Base-by-base conservation (phyloP, 2,113 vertebrate genomes). In the Ardeotis arabs region DNA sequence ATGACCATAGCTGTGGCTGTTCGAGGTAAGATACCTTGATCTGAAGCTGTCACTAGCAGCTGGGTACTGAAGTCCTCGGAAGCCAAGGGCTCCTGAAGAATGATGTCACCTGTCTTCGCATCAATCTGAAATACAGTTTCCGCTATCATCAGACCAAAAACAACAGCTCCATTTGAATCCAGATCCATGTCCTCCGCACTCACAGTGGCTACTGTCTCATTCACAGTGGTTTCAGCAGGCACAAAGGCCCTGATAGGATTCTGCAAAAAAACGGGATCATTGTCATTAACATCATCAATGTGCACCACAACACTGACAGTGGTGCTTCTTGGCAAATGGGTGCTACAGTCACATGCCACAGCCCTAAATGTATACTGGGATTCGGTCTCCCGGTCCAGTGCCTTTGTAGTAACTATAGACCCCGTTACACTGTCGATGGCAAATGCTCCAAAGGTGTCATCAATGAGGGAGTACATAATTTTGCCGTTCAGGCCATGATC, bases 221-320 rank as follows among this genome's bases (percentile, higher is more conserved):
- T 99, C 14, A 95, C 93, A 44, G 89, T 47, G 4, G 87, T 97
- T 76, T 95, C 94, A 58, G 84, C 50, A 44, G 98, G 94, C 39
- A 99, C 92, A 94, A 98, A 98, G 10, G 94, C 94, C 20, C 96
- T 97, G 21, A 98, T 17, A 60, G 98, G 98, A 76, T 98, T 99
- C 92, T 98, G 97, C 9, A 97, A 89, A 93, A 99, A 99, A 41
- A 97, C 6, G 0, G 99, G 99, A 23, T 95, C 64, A 1, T 99
- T 99, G 97, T 99, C 99, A 45, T 99, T 99, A n/a, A 98, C 89
- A 66, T 99, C 99, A 25, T 98, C 98, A 85, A 99, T 23, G 4
- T 97, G 91, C 9, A 99, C 84, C 27, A 95, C 95, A 20, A 99
- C 82, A 2, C 86, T 96, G 17, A 97, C 98, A 20, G 97, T 95